Base-by-base conservation (phyloP, 2,113 vertebrate species). In the Oryzias woworae region DNA sequence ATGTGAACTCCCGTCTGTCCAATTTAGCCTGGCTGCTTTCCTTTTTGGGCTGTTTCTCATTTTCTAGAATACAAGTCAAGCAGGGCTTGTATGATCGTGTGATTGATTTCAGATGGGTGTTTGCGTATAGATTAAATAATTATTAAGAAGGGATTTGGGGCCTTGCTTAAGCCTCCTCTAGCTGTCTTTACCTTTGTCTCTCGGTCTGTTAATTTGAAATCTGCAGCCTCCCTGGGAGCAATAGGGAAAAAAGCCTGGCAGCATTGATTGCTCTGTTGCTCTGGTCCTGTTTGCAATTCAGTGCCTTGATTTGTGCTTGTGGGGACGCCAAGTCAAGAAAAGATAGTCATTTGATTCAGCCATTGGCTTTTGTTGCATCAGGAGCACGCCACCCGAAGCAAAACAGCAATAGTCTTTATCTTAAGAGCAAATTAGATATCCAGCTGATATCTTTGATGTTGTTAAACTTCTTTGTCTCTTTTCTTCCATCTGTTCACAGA, bases 271-370 rank as follows among this genome's bases (percentile, higher is more conserved):
- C 69, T 79, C 54, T 77, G 70, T 62, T 82, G 69, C 66, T 73
- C 59, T 58, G 66, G 45, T 80, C 64, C 83, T 71, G 68, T 80
- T 82, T 82, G 71, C 50, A 64, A 78, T 85, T 75, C 80, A 60
- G 69, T 51, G 24, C 62, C 71, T 80, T 71, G 65, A 75, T 82
- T 75, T 73, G 71, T 49, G 71, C 71, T 82, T 48, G 69, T 75
- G 57, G 69, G 62, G 65, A 82, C 67, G 67, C 5, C n/a, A 16
- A 73, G 68, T 80, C 62, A 68, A 68, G 70, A 69, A 53, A 71
- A 77, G 66, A 83, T 83, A 69, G 68, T 81, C 49, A 78, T 85
- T 76, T 73, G 71, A 83, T 82, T 73, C 53, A 75, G 74, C 71
- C 66, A 58, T 43, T 23, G 57, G 71, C 75, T 82, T 53, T 55